Evolutionary conservation across 2,797 vertebrate species (phyloP).

Genomic region (Acomys russatus): DNA sequence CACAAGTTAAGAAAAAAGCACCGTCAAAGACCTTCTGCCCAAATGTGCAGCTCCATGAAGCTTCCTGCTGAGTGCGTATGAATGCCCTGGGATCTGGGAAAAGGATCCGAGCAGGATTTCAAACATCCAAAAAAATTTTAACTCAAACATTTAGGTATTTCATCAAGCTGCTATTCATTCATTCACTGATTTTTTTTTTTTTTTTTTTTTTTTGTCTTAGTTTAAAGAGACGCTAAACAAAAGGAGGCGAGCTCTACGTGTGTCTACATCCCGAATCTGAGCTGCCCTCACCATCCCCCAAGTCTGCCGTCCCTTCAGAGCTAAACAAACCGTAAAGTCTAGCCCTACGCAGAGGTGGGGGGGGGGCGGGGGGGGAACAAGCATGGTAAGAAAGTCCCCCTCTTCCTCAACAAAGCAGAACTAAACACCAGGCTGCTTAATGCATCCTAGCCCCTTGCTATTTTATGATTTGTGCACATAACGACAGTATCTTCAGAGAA

Average conservation of each 20-base stretch:
- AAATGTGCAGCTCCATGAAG: conserved; percentile 91
- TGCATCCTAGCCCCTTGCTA: conserved; percentile 76
- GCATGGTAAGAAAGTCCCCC: conserved; percentile 84
- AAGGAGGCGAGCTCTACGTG: conserved; percentile 90
- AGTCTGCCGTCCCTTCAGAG: conserved; percentile 90
- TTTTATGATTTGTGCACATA: conserved; percentile 45
- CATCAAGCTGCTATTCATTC: conserved; percentile 92
- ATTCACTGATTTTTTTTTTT: conserved; percentile 90
- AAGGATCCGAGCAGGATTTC: conserved; percentile 93
- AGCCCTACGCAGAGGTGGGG: conserved; percentile 80
- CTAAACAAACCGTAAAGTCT: conserved; percentile 91
- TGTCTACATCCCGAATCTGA: conserved; percentile 93
- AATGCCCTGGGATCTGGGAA: conserved; percentile 91
- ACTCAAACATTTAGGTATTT: conserved; percentile 92
- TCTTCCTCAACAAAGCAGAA: conserved; percentile 75
- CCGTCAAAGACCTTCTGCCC: conserved; percentile 91
- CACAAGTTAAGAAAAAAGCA: conserved; percentile 92
- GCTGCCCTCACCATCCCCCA: conserved; percentile 89
- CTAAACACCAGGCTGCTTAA: conserved; percentile 63
- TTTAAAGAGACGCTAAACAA: conserved; percentile 93
- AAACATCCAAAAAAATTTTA: conserved; percentile 92
- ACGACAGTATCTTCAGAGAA: conserved; percentile 55
- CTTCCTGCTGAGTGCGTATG: conserved; percentile 91
- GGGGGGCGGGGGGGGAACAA: conserved; percentile 82
- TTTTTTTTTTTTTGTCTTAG: conserved; percentile 92